Conservation (phyloP, 2,113 vertebrate species). For the Coryphaenoides rupestris region DNA sequence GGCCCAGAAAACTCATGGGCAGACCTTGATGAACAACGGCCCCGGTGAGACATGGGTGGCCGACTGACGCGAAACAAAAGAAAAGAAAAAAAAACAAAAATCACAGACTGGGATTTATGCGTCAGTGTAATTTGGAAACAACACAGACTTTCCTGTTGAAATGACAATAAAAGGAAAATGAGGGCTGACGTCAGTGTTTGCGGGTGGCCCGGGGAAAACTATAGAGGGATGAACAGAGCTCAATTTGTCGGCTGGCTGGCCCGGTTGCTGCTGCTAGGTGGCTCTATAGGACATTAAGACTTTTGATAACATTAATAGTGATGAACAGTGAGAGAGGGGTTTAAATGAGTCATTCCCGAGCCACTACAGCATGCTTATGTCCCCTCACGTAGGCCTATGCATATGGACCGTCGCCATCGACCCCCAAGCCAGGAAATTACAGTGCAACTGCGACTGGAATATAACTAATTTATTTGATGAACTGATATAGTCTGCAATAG, state of each 20-base stretch:
- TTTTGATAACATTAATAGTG: constrained; percentile 49
- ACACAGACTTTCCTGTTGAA: constrained; percentile 51
- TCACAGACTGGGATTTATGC: constrained; percentile 67
- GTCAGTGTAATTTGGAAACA: constrained; percentile 49
- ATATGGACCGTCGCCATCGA: constrained; percentile 38
- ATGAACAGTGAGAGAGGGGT: constrained; percentile 38
- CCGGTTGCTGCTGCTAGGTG: constrained; percentile 22
- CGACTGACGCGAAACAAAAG: constrained; percentile 31
- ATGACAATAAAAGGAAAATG: constrained; percentile 59
- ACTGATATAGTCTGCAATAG: constrained; percentile 31
- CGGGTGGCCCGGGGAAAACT: constrained; percentile 49
- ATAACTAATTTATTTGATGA: constrained; percentile 52
- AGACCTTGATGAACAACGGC: constrained; percentile 42
- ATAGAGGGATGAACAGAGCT: constrained; percentile 34
- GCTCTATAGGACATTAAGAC: constrained; percentile 10
- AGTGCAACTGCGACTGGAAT: constrained; percentile 58
- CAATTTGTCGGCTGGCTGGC: constrained; percentile 47
- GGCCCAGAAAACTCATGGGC: constrained; percentile 85
- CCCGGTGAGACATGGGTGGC: constrained; percentile 71
- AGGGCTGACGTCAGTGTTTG: constrained; percentile 46
- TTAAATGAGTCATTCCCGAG: constrained; percentile 36
- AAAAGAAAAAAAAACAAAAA: not conserved
- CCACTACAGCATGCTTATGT: constrained; percentile 32
- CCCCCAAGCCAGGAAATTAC: constrained; percentile 38
- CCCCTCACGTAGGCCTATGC: constrained; percentile 41